Evolutionary conservation across 2,888 invertebrate species (phyloP), one percentile per base, ranked within the genome.

Genomic region (Oligia strigilis): DNA sequence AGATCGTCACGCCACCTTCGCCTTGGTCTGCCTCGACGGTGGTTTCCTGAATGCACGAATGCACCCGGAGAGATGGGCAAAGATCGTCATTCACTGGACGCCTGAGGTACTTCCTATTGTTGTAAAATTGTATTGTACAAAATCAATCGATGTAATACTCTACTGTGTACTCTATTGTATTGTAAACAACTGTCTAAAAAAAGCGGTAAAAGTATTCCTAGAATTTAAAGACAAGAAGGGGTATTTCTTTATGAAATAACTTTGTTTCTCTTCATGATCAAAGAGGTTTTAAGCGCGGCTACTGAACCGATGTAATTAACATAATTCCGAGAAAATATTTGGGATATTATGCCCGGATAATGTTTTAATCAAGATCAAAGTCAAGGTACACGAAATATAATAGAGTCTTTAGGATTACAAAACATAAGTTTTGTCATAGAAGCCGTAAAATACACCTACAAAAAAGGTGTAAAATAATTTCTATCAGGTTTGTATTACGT

Each of bases 361-460:
- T 73, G 75, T 77, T 87, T 75, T 77, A 87, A 85, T 85, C 84
- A 77, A 75, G 72, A 87, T 85, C 75, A 77, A 80, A 87, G 85
- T 77, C 76, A 87, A 80, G 81, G 77, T 60, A n/a, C n/a, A n/a
- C 77, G 36, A 64, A 62, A 66, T 40, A 55, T 86, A 72, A 86
- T 83, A 46, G 74, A 75, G 67, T 49, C 58, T 65, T 36, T 70
- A 66, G 66, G 67, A 75, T 74, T 70, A 58, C 19, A 19, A 62
- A n/a, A 72, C 36, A 49, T 14, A 49, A 55, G 19, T 55, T 19
- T 69, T 46, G 40, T 23, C 23, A 40, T 43, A 58, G 23, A 58
- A 60, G 13, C 36, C 60, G 6, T 72, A 65, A 64, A 77, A 60
- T 60, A 23, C 5, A 60, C 43, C 13, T 60, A 19, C 19, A 11